Conservation (phyloP, 1,140 invertebrate genomes). For the Theocolax elegans region DNA sequence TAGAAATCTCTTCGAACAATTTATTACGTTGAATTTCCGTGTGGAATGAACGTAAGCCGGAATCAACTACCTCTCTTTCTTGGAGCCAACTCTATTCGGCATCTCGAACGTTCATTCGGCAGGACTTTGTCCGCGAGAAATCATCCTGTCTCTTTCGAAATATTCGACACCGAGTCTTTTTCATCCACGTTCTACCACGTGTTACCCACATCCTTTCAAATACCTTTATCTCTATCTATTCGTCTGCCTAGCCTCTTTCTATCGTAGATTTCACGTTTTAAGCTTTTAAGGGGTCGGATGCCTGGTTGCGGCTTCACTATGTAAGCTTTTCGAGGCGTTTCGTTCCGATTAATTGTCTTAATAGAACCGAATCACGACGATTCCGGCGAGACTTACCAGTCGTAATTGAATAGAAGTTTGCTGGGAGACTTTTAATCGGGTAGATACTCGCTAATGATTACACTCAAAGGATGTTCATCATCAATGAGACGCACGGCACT, state of each 20-base stretch:
- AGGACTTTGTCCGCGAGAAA: constrained; percentile 3
- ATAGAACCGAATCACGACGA: too few relatives aligned
- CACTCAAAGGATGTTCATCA: background rate
- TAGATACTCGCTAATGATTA: background rate
- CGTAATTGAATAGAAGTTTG: background rate
- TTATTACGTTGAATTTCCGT: constrained; percentile 1
- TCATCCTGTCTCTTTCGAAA: too few relatives aligned
- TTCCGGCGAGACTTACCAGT: background rate
- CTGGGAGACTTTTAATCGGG: background rate
- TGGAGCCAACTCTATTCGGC: constrained; percentile 1
- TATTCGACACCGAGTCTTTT: too few relatives aligned
- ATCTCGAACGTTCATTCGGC: constrained; percentile 6
- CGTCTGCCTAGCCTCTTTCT: too few relatives aligned
- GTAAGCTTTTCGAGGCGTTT: background rate
- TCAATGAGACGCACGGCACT: too few relatives aligned
- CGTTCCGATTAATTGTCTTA: background rate
- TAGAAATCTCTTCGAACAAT: background rate
- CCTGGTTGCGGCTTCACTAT: background rate
- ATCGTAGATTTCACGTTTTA: too few relatives aligned
- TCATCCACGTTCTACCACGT: too few relatives aligned
- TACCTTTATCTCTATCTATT: too few relatives aligned
- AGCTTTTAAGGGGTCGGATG: background rate
- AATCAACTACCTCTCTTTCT: background rate
- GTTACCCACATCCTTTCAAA: too few relatives aligned
- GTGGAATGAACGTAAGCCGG: background rate